Percentiles rank a stretch among this genome's conserved stretches.
These are phyloP conservation scores for Drosophila ananassae DNA, from an alignment of 1,140 invertebrate species.

Conservation along the genomic window DNA sequence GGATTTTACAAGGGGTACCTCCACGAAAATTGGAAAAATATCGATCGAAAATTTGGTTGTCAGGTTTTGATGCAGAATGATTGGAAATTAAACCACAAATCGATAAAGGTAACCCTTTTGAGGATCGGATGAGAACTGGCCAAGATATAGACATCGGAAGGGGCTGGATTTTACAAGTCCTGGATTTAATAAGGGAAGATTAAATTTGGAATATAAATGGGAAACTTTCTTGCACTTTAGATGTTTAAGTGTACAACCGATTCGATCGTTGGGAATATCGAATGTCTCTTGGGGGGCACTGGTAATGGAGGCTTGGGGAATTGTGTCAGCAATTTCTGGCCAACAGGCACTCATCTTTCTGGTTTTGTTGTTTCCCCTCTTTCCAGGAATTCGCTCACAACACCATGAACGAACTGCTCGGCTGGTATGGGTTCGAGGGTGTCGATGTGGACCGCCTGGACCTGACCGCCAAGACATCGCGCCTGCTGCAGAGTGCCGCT, in stretches of 20 bases:
- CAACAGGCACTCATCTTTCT: slow-evolving; percentile 7
- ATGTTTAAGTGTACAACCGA: slow-evolving; percentile 3
- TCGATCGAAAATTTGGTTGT: too few relatives aligned
- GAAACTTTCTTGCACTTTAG: neutral
- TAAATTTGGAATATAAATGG: too few relatives aligned
- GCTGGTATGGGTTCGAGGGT: slow-evolving; percentile 94
- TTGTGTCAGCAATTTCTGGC: slow-evolving; percentile 20
- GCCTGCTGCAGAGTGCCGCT: slow-evolving; percentile 71
- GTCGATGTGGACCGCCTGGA: slow-evolving; percentile 85
- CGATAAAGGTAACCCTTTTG: too few relatives aligned
- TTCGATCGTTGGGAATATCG: slow-evolving; percentile 18
- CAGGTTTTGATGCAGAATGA: too few relatives aligned
- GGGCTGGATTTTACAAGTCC: too few relatives aligned
- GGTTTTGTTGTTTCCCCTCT: slow-evolving; percentile 60
- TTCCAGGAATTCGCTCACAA: slow-evolving; percentile 94
- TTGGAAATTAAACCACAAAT: too few relatives aligned
- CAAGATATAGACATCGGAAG: too few relatives aligned
- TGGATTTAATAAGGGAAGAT: too few relatives aligned
- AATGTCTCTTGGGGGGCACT: slow-evolving; percentile 5
- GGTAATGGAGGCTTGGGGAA: slow-evolving; percentile 1
- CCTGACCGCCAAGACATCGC: slow-evolving; percentile 76
- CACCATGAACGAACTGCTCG: slow-evolving; percentile 95
- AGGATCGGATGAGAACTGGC: too few relatives aligned
- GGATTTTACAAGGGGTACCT: too few relatives aligned
- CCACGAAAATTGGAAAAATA: too few relatives aligned